Evolutionary conservation across 92 coral and sea anemone genomes (phyloP).

Genomic region (Chrysogorgia sp.): DNA sequence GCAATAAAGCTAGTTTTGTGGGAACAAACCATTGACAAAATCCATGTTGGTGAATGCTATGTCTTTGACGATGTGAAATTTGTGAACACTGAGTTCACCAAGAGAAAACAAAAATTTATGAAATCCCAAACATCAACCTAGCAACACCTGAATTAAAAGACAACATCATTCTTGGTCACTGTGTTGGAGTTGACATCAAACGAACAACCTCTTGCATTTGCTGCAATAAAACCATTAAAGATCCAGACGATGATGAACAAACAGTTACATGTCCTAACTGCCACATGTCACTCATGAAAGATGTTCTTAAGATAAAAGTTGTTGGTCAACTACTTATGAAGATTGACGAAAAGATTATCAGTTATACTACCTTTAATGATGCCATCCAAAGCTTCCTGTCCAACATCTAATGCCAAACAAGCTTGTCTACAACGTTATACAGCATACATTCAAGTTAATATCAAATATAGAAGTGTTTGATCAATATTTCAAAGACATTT

Average conservation of each 20-base stretch:
- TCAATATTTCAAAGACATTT: no score
- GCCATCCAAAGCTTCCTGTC: conserved; percentile 52
- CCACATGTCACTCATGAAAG: conserved; percentile 56
- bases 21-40: conserved; percentile 55
- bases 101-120: no score
- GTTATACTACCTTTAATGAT: conserved; percentile 47
- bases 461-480: no score
- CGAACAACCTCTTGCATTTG: conserved; percentile 48
- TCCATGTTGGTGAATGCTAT: conserved; percentile 60
- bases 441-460: no score
- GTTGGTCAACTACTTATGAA: conserved; percentile 45
- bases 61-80: conserved; percentile 42
- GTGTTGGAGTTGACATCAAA: conserved; percentile 65
- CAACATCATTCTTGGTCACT: conserved; percentile 60
- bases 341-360: conserved; percentile 43
- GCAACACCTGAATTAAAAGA: conserved; percentile 56
- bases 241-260: conserved; percentile 55
- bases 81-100: conserved; percentile 40
- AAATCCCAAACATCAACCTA: conserved; percentile 51
- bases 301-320: conserved; percentile 45
- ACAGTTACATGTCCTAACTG: conserved; percentile 64
- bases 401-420: neutral
- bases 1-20: neutral
- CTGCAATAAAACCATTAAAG: conserved; percentile 40
- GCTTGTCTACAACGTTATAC: no score